These are phyloP conservation scores for Phortica magna DNA, from an alignment of 2,888 invertebrate species.

Conservation along the genomic window DNA sequence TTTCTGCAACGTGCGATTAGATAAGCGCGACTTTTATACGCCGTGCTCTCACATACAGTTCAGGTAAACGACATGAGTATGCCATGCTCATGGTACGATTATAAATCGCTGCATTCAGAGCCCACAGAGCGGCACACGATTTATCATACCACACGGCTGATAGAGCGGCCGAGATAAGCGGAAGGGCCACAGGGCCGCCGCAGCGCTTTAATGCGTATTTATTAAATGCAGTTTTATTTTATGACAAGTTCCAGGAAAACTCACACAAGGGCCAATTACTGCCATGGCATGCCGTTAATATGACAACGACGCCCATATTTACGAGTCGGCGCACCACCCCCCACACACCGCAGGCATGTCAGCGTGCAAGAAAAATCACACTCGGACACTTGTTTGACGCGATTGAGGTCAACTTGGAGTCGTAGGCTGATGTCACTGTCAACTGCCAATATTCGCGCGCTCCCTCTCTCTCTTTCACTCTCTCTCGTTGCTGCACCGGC, in stretches of 20 bases:
- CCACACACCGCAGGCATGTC: not conserved
- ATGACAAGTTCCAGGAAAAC: constrained; percentile 28
- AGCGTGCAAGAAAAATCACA: not conserved
- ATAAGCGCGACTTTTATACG: constrained; percentile 56
- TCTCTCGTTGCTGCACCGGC: constrained; percentile 45
- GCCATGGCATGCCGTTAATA: not conserved
- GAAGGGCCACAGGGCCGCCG: not conserved
- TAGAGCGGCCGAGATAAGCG: constrained; percentile 20
- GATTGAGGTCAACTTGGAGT: not conserved
- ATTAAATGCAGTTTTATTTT: constrained; percentile 29
- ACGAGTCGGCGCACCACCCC: not conserved
- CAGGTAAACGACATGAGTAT: constrained; percentile 20
- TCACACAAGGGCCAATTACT: not conserved
- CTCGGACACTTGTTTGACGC: not conserved
- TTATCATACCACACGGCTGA: constrained; percentile 10
- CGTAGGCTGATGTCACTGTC: not conserved
- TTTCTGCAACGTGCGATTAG: constrained; percentile 71
- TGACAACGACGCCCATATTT: not conserved
- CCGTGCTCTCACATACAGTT: too few species aligned
- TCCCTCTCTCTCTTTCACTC: not conserved
- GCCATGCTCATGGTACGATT: not conserved
- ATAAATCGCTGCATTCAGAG: constrained; percentile 26
- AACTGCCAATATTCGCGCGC: too few species aligned
- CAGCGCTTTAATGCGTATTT: constrained; percentile 20
- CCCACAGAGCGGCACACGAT: not conserved